Evolutionary conservation across 2,888 invertebrate species (phyloP).

Genomic region (Tortrix viridana): DNA sequence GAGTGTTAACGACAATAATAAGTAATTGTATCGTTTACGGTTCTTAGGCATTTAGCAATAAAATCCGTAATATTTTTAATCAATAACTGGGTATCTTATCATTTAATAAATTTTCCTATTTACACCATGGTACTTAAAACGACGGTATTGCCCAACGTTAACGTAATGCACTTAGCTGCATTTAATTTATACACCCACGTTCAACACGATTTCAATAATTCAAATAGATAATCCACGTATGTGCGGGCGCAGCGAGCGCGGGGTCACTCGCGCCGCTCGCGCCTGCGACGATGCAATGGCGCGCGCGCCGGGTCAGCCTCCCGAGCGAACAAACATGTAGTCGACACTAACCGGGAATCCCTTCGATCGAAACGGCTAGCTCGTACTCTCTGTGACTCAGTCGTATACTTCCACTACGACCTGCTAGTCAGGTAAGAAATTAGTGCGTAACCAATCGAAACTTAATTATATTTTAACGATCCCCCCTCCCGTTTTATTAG

Average conservation of each 20-base stretch:
- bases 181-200: slow-evolving; percentile 55
- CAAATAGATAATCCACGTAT: slow-evolving; percentile 37
- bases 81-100: background rate
- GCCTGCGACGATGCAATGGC: background rate
- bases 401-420: slow-evolving; percentile 59
- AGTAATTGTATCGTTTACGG: too few relatives aligned
- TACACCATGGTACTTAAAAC: background rate
- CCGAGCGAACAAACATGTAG: slow-evolving; percentile 52
- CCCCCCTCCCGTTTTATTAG: slow-evolving; percentile 44
- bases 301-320: slow-evolving; percentile 28
- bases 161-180: slow-evolving; percentile 43
- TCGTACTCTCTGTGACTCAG: slow-evolving; percentile 50
- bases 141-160: slow-evolving; percentile 28
- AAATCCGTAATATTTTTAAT: too few relatives aligned
- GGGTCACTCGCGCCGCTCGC: slow-evolving; percentile 26
- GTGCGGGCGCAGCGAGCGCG: slow-evolving; percentile 25
- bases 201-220: slow-evolving; percentile 50
- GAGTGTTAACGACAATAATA: too few relatives aligned
- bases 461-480: slow-evolving; percentile 64
- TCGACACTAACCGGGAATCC: slow-evolving; percentile 56
- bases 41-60: too few relatives aligned
- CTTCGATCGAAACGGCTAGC: slow-evolving; percentile 46
- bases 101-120: background rate
- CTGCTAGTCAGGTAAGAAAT: slow-evolving; percentile 58
- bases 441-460: slow-evolving; percentile 43